Evolutionary conservation across 2,888 invertebrate species (phyloP).

Genomic region (Pollenia labialis): DNA sequence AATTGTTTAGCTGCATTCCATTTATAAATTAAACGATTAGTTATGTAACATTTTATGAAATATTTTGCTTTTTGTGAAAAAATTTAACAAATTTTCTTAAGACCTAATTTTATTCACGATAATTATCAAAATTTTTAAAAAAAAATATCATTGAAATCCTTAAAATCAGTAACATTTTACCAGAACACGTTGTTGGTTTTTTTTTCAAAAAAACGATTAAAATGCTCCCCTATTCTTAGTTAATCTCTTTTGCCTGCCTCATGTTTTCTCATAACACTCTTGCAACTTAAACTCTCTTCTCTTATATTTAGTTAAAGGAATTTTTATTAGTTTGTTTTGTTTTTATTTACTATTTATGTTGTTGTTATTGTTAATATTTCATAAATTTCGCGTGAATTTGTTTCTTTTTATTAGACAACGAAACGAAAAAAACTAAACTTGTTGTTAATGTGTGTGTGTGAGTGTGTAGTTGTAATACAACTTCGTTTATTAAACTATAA

Average conservation of each 20-base stretch:
- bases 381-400: conserved; percentile 58
- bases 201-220: no score
- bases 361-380: conserved; percentile 26
- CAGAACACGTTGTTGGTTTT: no score
- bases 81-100: no score
- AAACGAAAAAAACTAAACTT: background rate
- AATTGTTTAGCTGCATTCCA: no score
- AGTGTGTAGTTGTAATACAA: background rate
- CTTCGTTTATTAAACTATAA: conserved; percentile 47
- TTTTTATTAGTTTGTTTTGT: conserved; percentile 52
- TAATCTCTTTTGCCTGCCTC: background rate
- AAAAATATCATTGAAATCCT: no score
- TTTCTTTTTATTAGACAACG: conserved; percentile 19
- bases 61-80: no score
- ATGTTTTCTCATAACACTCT: background rate
- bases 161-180: no score
- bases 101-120: no score
- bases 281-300: conserved; percentile 6
- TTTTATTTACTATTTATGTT: conserved; percentile 23
- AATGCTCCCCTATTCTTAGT: background rate
- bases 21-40: no score
- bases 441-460: background rate
- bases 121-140: no score
- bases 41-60: no score
- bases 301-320: background rate